These are phyloP conservation scores for Pollenia griseotomentosa DNA, from an alignment of 2,888 invertebrate species.

Conservation along the genomic window DNA sequence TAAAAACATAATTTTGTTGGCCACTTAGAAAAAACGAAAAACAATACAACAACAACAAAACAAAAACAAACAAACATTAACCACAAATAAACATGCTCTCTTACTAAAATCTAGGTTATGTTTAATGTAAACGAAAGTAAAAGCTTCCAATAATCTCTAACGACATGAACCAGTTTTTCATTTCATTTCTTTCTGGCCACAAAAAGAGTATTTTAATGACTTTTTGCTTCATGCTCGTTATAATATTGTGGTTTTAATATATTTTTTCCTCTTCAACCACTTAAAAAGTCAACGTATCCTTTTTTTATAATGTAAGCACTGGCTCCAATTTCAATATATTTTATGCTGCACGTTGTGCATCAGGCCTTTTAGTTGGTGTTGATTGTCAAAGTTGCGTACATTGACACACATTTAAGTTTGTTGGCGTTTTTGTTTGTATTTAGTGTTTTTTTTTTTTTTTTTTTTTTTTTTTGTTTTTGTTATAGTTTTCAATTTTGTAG, in stretches of 20 bases:
- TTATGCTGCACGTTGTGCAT: slow-evolving; percentile 40
- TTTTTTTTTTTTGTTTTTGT: slow-evolving; percentile 28
- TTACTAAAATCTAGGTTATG: slow-evolving; percentile 60
- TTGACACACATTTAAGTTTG: slow-evolving; percentile 71
- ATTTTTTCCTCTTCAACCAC: not conserved
- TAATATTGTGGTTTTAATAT: slow-evolving; percentile 32
- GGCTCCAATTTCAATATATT: slow-evolving; percentile 44
- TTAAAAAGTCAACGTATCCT: slow-evolving; percentile 58
- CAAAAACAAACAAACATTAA: not conserved
- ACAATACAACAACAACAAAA: not conserved
- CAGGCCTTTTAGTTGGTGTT: slow-evolving; percentile 51
- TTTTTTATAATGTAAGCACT: slow-evolving; percentile 25
- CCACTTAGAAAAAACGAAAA: slow-evolving; percentile 59
- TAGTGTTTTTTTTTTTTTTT: not conserved
- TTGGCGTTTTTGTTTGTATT: slow-evolving; percentile 26
- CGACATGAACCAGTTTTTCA: slow-evolving; percentile 66
- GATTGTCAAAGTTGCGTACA: slow-evolving; percentile 75
- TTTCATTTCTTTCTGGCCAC: slow-evolving; percentile 20
- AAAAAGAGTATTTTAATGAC: slow-evolving; percentile 14
- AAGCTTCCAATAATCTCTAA: slow-evolving; percentile 65
- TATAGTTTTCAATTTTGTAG: slow-evolving; percentile 65
- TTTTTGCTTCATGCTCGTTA: slow-evolving; percentile 24
- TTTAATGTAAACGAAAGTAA: slow-evolving; percentile 70
- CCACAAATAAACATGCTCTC: not conserved
- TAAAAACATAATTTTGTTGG: slow-evolving; percentile 27